Evolutionary conservation across 2,888 invertebrate species (phyloP), one percentile per base, ranked within the genome.

Genomic region (Eilema griseolum): DNA sequence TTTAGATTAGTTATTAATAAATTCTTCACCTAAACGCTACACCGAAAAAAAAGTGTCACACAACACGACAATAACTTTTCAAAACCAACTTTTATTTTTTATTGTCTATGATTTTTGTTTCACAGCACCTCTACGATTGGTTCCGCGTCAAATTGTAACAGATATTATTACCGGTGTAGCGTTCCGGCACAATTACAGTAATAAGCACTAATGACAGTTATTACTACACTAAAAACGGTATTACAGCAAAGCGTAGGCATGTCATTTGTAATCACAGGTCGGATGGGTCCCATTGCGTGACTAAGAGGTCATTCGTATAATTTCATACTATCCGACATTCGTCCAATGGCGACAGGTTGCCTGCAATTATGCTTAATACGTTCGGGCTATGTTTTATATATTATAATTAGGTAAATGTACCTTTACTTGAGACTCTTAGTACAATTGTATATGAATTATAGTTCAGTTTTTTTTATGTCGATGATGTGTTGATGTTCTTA

Each of bases 81-180:
- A 37, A 52, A 52, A 67, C 14, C 23, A 59, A 33, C 28, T 41
- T 12, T 26, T 20, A 1, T 41, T 59, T 52, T 66, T 31, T 66
- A n/a, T 37, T 62, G 8, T 62, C 20, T 24, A 16, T 57, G 24
- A 33, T 66, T 66, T n/a, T 16, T n/a, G 8, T 65, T 57, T 56
- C 31, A 67, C 61, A 11, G 23, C 52, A 61, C 3, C 12, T 66
- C 33, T 10, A 20, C 61, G 72, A 79, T 81, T 83, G 74, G 80
- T 72, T 81, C 74, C 83, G 81, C 72, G 78, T 78, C 84, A 87
- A 86, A 88, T 88, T 87, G 87, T 84, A 89, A 88, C 81, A 85
- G 87, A 89, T 88, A 89, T 86, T 85, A 87, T 83, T 84, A 86
- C 77, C 83, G 81, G 84, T 83, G 85, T 72, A 57, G 73, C 74